phyloP scores from a whole-genome alignment of 1,140 invertebrate species.

The Hycleus phaleratus region DNA sequence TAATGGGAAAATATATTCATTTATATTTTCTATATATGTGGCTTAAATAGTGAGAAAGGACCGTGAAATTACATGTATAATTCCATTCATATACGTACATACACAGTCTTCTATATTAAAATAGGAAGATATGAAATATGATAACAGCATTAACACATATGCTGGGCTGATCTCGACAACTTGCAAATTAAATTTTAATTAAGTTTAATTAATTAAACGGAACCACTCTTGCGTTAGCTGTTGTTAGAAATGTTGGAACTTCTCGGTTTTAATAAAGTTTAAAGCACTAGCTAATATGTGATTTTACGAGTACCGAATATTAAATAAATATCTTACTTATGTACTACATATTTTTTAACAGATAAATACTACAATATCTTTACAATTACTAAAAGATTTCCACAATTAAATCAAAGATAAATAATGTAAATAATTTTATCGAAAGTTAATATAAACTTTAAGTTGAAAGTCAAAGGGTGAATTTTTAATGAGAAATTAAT shows the following conservation, averaged over 20 bases:
- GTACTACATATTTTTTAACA: background rate
- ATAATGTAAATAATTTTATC: too few relatives aligned
- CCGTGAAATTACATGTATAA: slow-evolving; percentile 8
- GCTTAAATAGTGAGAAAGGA: background rate
- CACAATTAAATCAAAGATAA: background rate
- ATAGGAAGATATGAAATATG: slow-evolving; percentile 16
- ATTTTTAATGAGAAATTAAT: too few relatives aligned
- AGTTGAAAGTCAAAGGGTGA: too few relatives aligned
- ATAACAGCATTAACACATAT: slow-evolving; percentile 16
- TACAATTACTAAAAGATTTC: too few relatives aligned
- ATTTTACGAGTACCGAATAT: background rate
- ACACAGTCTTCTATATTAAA: too few relatives aligned
- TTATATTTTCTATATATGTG: too few relatives aligned
- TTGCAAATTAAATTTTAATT: slow-evolving; percentile 27
- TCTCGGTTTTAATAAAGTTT: slow-evolving; percentile 17
- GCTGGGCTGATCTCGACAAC: slow-evolving; percentile 22
- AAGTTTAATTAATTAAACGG: slow-evolving; percentile 25
- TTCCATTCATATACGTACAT: too few relatives aligned
- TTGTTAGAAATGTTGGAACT: slow-evolving; percentile 20
- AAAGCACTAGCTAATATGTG: slow-evolving; percentile 5
- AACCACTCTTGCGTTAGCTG: slow-evolving; percentile 16
- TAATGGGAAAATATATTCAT: too few relatives aligned
- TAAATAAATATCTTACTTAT: too few relatives aligned
- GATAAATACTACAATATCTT: too few relatives aligned
- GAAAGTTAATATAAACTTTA: too few relatives aligned